Evolutionary conservation across 1,140 invertebrate species (phyloP).

Genomic region (Catajapyx aquilonaris): DNA sequence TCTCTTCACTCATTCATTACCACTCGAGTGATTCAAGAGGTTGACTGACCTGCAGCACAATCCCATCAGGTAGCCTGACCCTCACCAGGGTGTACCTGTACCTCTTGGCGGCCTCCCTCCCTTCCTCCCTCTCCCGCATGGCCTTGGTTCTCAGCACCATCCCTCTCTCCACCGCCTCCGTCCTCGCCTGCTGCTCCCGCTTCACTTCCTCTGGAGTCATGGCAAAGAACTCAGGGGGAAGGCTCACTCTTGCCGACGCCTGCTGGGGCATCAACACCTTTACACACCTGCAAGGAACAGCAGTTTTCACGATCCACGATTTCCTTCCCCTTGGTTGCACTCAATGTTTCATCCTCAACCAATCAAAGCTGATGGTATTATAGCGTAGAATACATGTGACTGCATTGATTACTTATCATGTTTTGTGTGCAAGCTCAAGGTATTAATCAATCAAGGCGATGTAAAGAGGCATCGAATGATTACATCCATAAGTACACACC

Average conservation of each 20-base stretch:
- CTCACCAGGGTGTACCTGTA: slow-evolving; percentile 70
- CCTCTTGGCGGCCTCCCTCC: slow-evolving; percentile 46
- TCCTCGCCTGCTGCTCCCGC: slow-evolving; percentile 53
- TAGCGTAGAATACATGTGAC: too few species aligned
- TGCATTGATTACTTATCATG: too few species aligned
- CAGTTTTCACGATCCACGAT: too few species aligned
- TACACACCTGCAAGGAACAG: slow-evolving; percentile 67
- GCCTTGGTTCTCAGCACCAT: slow-evolving; percentile 73
- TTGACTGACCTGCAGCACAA: slow-evolving; percentile 63
- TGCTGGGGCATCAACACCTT: slow-evolving; percentile 61
- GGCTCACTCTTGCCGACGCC: slow-evolving; percentile 35
- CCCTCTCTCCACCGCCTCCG: slow-evolving; percentile 54
- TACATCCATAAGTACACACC: too few species aligned
- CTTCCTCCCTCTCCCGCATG: slow-evolving; percentile 72
- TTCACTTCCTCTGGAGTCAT: slow-evolving; percentile 61
- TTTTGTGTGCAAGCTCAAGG: too few species aligned
- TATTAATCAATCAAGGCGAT: too few species aligned
- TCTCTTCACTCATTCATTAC: too few species aligned
- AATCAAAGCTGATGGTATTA: too few species aligned
- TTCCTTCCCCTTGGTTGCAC: too few species aligned
- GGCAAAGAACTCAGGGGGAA: slow-evolving; percentile 65
- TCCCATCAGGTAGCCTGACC: slow-evolving; percentile 67
- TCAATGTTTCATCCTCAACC: too few species aligned
- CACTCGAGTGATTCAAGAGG: too few species aligned
- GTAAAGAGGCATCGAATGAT: too few species aligned